A percentile compares a stretch with the other conserved stretches of the same genome.
Conservation (phyloP, 2,113 vertebrate genomes). For the Seriola dumerili region DNA sequence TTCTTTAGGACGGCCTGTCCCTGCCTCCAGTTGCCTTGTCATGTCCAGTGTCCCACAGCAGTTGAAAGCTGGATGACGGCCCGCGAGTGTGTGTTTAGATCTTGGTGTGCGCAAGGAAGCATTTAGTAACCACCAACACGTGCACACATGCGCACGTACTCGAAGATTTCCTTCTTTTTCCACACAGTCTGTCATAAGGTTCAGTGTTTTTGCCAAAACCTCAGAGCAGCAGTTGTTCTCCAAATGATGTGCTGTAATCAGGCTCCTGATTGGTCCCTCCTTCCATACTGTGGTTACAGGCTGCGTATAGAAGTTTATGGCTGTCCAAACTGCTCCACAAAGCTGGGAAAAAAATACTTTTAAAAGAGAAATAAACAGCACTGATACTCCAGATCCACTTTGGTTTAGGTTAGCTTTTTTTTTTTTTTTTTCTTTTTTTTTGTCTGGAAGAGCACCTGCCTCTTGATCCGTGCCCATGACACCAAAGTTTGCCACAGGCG, state of each 20-base stretch:
- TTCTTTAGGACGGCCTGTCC: slow-evolving; percentile 13
- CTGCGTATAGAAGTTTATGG: slow-evolving; percentile 37
- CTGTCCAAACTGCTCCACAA: slow-evolving; percentile 17
- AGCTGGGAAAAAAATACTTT: background rate
- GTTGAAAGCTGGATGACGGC: slow-evolving; percentile 35
- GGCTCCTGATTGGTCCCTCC: slow-evolving; percentile 31
- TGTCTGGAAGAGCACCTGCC: background rate
- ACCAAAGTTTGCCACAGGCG: slow-evolving; percentile 18
- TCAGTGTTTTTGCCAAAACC: slow-evolving; percentile 44
- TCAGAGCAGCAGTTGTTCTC: slow-evolving; percentile 21
- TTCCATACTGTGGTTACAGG: slow-evolving; percentile 10
- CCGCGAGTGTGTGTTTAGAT: slow-evolving; percentile 36
- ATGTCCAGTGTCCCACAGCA: slow-evolving; percentile 47
- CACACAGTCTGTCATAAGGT: slow-evolving; percentile 26
- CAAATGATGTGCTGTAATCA: slow-evolving; percentile 54
- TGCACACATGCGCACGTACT: slow-evolving; percentile 1
- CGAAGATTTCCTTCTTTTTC: slow-evolving; percentile 26
- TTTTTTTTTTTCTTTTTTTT: background rate
- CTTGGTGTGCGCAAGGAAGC: slow-evolving; percentile 21
- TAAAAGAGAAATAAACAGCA: background rate
- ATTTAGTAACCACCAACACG: slow-evolving; percentile 48
- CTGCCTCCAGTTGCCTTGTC: slow-evolving; percentile 38
- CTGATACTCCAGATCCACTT: background rate
- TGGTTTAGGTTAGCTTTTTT: background rate
- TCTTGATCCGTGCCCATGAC: slow-evolving; percentile 14